Conservation (phyloP, 2,797 vertebrate genomes). For the Tenualosa thibaudeaui region DNA sequence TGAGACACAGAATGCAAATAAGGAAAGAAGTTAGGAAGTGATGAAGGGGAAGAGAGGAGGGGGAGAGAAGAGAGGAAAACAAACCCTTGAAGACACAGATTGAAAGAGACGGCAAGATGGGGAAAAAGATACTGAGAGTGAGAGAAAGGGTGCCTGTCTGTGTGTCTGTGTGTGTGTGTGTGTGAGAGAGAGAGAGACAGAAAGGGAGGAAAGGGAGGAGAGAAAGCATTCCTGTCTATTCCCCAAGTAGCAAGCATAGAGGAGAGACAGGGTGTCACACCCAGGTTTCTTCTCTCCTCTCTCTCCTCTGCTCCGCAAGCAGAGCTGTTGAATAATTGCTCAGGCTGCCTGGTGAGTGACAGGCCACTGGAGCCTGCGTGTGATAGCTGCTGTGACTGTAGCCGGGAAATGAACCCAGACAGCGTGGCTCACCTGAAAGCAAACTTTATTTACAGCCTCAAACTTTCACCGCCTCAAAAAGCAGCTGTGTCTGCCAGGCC, state of each 20-base stretch:
- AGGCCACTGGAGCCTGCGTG: conserved; percentile 33
- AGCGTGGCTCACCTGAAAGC: background rate
- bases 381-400: background rate
- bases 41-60: background rate
- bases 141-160: background rate
- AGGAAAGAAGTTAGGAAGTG: background rate
- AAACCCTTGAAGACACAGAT: background rate
- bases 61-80: background rate
- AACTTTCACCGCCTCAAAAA: background rate
- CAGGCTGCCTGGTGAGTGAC: conserved; percentile 39
- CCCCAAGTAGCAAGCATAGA: background rate
- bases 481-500: background rate
- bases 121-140: conserved; percentile 3
- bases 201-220: conserved; percentile 17
- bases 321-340: conserved; percentile 49
- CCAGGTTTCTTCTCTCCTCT: background rate
- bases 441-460: conserved; percentile 11
- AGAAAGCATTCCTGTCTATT: conserved; percentile 3
- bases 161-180: background rate
- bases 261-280: conserved; percentile 18
- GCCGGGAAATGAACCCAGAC: background rate
- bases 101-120: background rate
- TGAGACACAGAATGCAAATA: conserved; percentile 2
- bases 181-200: conserved; percentile 28
- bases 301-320: background rate